Evolutionary conservation across 2,797 vertebrate genomes (phyloP).

Genomic region (Scleropages formosus): DNA sequence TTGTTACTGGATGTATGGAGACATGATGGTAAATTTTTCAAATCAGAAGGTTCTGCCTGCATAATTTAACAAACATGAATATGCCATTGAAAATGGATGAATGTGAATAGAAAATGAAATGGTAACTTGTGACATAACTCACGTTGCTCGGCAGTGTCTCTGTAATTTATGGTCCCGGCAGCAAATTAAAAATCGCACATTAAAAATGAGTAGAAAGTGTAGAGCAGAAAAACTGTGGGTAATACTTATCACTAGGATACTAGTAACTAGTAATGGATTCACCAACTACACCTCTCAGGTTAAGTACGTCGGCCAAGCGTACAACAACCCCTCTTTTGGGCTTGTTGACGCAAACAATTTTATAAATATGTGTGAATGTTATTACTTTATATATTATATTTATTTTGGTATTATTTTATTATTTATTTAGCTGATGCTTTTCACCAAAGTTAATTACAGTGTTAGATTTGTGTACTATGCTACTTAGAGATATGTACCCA

Average conservation of each 20-base stretch:
- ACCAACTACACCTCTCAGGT: background rate
- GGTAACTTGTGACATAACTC: constrained; percentile 12
- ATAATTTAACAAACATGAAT: constrained; percentile 56
- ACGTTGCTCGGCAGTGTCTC: background rate
- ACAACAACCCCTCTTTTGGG: background rate
- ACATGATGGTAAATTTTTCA: constrained; percentile 56
- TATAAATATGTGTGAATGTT: too few relatives aligned
- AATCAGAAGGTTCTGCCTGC: constrained; percentile 44
- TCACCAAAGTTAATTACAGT: too few relatives aligned
- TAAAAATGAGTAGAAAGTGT: constrained; percentile 41
- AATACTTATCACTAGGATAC: constrained; percentile 46
- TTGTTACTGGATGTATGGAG: constrained; percentile 42
- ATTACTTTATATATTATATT: too few relatives aligned
- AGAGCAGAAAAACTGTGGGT: constrained; percentile 50
- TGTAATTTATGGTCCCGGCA: background rate
- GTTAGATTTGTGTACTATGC: too few relatives aligned
- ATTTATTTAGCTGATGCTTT: too few relatives aligned
- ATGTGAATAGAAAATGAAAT: background rate
- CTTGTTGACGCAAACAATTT: too few relatives aligned
- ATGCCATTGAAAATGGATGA: background rate
- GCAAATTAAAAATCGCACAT: constrained; percentile 14
- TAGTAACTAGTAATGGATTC: background rate
- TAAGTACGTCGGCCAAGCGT: background rate
- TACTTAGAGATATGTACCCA: too few relatives aligned
- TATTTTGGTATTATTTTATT: too few relatives aligned